Conservation (phyloP, 2,797 vertebrate genomes). For the Bucorvus abyssinicus region DNA sequence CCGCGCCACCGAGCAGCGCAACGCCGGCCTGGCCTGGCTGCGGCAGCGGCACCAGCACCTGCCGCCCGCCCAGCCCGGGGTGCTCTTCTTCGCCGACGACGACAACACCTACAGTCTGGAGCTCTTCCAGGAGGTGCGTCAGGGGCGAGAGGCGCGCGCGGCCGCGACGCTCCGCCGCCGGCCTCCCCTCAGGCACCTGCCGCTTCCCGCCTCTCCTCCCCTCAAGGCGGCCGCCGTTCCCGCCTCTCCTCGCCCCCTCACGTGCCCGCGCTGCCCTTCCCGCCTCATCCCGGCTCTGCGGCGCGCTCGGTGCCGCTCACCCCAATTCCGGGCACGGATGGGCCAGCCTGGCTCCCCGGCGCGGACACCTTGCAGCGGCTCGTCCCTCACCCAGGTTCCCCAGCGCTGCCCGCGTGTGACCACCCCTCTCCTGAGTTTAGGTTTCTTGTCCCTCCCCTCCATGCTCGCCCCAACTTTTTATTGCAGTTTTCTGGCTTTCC, state of each 20-base stretch:
- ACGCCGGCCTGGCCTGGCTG: slow-evolving; percentile 90
- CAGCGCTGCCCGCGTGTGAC: not conserved
- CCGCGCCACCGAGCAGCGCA: slow-evolving; percentile 95
- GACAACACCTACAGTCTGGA: slow-evolving; percentile 99
- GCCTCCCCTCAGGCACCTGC: not conserved
- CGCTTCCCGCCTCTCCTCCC: not conserved
- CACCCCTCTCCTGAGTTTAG: accelerated
- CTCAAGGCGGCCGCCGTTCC: not conserved
- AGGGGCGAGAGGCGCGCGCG: not conserved
- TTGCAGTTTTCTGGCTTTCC: not conserved
- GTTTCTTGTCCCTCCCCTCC: not conserved
- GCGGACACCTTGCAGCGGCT: not conserved
- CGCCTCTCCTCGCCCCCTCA: not conserved
- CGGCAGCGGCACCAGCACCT: slow-evolving; percentile 81
- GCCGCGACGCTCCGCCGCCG: not conserved
- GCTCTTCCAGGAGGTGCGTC: slow-evolving; percentile 91
- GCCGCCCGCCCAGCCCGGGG: slow-evolving; percentile 80
- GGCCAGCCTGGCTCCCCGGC: accelerated
- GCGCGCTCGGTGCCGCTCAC: not conserved
- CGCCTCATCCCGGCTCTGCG: not conserved
- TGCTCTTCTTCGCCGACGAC: slow-evolving; percentile 97
- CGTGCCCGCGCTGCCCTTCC: not conserved
- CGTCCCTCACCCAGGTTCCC: not conserved
- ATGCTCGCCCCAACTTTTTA: not conserved
- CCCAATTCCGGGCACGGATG: accelerated